phyloP scores from a whole-genome alignment of 2,888 invertebrate genomes.

The Chesias legatella region DNA sequence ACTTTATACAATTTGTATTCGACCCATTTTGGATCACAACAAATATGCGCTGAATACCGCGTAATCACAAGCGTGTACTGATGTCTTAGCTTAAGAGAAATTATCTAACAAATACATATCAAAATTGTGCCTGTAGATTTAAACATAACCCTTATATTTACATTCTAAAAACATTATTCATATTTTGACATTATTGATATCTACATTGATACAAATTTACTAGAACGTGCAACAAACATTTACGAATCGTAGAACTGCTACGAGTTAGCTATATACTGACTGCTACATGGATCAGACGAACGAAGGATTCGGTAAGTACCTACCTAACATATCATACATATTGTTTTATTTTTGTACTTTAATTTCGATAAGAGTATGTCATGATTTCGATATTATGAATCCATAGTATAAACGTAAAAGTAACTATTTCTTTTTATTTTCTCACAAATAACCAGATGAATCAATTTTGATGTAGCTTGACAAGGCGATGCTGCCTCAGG shows the following conservation, averaged over 20 bases:
- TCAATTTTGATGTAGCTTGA: too few species aligned
- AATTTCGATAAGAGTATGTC: too few species aligned
- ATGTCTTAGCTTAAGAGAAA: conserved; percentile 51
- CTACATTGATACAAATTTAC: conserved; percentile 25
- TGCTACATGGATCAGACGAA: too few species aligned
- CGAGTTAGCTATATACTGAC: conserved; percentile 3
- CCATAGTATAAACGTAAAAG: too few species aligned
- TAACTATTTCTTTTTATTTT: too few species aligned
- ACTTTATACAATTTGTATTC: conserved; percentile 25
- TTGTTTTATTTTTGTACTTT: too few species aligned
- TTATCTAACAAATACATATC: conserved; percentile 70
- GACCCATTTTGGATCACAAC: conserved; percentile 32
- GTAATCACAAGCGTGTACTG: conserved; percentile 20
- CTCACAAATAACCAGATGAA: too few species aligned
- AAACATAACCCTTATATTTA: conserved; percentile 48
- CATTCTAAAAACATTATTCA: conserved; percentile 30
- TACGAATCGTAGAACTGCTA: conserved; percentile 8
- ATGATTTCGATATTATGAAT: too few species aligned
- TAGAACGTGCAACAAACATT: conserved; percentile 22
- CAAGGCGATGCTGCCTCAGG: too few species aligned
- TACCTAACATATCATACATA: too few species aligned
- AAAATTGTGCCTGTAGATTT: conserved; percentile 68
- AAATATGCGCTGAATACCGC: conserved; percentile 32
- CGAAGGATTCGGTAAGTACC: conserved; percentile 19
- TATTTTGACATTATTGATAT: conserved; percentile 25